Evolutionary conservation across 2,888 invertebrate species (phyloP).

Genomic region (Ctenicera cuprea): DNA sequence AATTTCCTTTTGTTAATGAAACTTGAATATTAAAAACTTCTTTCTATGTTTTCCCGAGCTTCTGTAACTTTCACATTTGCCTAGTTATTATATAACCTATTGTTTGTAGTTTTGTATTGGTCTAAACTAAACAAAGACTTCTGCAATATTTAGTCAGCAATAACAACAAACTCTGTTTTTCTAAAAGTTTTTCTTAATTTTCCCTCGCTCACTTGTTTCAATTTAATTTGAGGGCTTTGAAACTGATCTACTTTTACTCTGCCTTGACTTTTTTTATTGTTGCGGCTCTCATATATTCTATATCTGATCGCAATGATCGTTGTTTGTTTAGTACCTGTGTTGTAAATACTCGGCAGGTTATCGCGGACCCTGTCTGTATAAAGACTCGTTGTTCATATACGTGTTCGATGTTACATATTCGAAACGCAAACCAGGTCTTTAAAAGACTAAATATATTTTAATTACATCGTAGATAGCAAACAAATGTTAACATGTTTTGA

Average conservation of each 20-base stretch:
- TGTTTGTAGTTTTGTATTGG: conserved; percentile 5
- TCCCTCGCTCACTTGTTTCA: no score
- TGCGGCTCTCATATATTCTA: conserved; percentile 56
- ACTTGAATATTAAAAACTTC: no score
- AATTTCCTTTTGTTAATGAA: no score
- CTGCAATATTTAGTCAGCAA: conserved; percentile 26
- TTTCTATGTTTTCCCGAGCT: no score
- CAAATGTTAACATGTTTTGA: conserved; percentile 71
- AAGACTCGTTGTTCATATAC: conserved; percentile 64
- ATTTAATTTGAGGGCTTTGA: conserved; percentile 33
- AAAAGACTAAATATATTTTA: conserved; percentile 67
- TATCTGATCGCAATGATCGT: conserved; percentile 57
- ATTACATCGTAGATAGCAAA: conserved; percentile 69
- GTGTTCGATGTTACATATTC: conserved; percentile 69
- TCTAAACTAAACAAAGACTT: conserved; percentile 6
- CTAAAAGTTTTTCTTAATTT: neutral
- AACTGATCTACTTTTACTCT: conserved; percentile 50
- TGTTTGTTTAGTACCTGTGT: conserved; percentile 63
- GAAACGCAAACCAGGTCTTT: conserved; percentile 63
- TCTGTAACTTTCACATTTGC: no score
- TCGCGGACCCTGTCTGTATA: conserved; percentile 67
- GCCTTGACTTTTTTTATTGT: conserved; percentile 54
- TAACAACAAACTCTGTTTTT: conserved; percentile 7
- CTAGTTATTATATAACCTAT: no score
- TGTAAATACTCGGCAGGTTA: conserved; percentile 67